Conservation (phyloP, 53 echinoderm and acorn worm species). For the Paracentrotus lividus region DNA sequence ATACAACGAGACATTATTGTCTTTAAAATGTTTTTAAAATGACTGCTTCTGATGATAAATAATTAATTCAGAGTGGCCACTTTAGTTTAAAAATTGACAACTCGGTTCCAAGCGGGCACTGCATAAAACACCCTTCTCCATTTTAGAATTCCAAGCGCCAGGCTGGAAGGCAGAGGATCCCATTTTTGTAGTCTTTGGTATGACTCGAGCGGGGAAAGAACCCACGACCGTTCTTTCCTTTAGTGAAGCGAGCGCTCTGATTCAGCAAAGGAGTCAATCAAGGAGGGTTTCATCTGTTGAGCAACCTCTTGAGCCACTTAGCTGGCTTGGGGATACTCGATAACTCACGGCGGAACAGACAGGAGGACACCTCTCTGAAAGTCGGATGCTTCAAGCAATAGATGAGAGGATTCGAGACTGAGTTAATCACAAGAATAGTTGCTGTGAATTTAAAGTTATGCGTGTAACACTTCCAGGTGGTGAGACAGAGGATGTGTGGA, state of each 20-base stretch:
- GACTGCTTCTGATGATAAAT: neutral
- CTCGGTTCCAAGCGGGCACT: too few species aligned
- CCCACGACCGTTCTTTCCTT: neutral
- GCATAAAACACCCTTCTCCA: neutral
- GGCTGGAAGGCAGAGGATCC: neutral
- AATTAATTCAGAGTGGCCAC: too few species aligned
- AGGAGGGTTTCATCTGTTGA: neutral
- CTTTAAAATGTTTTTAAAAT: neutral
- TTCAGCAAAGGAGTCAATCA: neutral
- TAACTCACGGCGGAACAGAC: slow-evolving; percentile 44
- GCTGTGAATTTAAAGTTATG: slow-evolving; percentile 57
- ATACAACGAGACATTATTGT: too few species aligned
- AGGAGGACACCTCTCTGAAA: slow-evolving; percentile 67
- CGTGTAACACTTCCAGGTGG: slow-evolving; percentile 26
- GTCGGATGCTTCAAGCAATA: slow-evolving; percentile 74
- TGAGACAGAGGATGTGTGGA: slow-evolving; percentile 65
- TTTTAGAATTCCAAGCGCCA: neutral
- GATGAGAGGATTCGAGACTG: slow-evolving; percentile 71
- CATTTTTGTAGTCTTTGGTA: too few species aligned
- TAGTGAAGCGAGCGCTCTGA: neutral
- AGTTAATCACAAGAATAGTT: slow-evolving; percentile 59
- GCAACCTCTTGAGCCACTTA: slow-evolving; percentile 27
- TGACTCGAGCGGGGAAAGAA: too few species aligned
- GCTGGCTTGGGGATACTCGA: neutral
- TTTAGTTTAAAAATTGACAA: too few species aligned